Conservation (phyloP, 1,140 invertebrate species). For the Batillaria attramentaria region DNA sequence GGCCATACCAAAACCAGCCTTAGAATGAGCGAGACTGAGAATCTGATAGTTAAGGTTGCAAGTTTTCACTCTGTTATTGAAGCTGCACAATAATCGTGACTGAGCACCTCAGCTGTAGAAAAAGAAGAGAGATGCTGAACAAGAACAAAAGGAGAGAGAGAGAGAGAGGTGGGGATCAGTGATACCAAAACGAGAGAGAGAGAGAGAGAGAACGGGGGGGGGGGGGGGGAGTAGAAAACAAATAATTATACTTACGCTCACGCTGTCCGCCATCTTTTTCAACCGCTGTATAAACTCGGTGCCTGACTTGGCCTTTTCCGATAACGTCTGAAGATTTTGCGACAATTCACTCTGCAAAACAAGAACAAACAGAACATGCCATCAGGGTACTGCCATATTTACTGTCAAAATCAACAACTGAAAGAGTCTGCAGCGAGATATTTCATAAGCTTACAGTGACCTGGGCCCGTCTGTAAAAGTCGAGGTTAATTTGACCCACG, state of each 20-base stretch:
- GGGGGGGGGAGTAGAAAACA: too few relatives aligned
- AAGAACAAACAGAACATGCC: constrained; percentile 1
- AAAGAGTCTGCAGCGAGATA: neutral
- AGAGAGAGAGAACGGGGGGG: neutral
- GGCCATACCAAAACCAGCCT: too few relatives aligned
- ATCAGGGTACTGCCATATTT: neutral
- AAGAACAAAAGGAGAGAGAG: neutral
- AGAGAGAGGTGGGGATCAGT: neutral
- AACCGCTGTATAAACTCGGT: constrained; percentile 98
- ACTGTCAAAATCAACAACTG: neutral
- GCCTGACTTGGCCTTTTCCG: constrained; percentile 96
- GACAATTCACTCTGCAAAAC: constrained; percentile 95
- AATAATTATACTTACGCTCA: constrained; percentile 72
- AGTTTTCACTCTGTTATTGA: too few relatives aligned
- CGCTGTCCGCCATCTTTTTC: constrained; percentile 93
- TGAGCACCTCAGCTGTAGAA: too few relatives aligned
- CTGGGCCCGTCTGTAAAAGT: too few relatives aligned
- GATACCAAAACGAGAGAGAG: neutral
- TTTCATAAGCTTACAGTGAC: too few relatives aligned
- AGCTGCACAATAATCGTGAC: too few relatives aligned
- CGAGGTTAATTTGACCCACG: too few relatives aligned
- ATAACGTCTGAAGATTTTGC: constrained; percentile 95
- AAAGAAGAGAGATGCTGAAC: too few relatives aligned
- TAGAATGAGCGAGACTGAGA: too few relatives aligned
- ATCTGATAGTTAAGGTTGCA: too few relatives aligned